Evolutionary conservation across 2,888 invertebrate genomes (phyloP).

Genomic region (Ptychoptera contaminata): DNA sequence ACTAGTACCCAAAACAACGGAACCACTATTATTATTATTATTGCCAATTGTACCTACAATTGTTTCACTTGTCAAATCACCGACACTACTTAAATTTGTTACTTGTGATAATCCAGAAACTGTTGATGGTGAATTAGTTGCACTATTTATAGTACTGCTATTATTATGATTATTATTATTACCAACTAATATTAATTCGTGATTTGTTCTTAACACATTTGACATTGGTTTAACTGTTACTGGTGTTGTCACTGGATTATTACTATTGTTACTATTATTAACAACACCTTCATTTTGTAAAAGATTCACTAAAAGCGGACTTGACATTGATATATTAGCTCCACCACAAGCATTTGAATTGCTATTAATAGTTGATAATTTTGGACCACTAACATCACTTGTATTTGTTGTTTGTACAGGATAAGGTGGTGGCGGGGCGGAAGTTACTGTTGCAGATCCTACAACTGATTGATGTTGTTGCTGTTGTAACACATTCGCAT

Average conservation of each 20-base stretch:
- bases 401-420: conserved; percentile 7
- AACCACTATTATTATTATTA: conserved; percentile 3
- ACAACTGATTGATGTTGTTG: conserved; percentile 1
- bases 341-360: conserved; percentile 13
- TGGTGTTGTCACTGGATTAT: not conserved
- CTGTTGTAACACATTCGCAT: conserved; percentile 16
- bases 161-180: no score
- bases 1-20: not conserved
- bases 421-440: conserved; percentile 4
- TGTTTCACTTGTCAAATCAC: not conserved
- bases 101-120: no score
- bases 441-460: no score
- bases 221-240: not conserved
- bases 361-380: conserved; percentile 7
- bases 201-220: conserved; percentile 1
- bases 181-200: not conserved
- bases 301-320: conserved; percentile 80
- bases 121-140: no score
- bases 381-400: conserved; percentile 6
- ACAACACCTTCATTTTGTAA: conserved; percentile 62
- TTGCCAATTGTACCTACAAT: no score
- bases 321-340: conserved; percentile 58
- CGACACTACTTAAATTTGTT: no score
- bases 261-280: conserved; percentile 3
- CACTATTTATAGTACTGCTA: no score